Conservation (phyloP, 2,113 vertebrate species). For the Alosa alosa region DNA sequence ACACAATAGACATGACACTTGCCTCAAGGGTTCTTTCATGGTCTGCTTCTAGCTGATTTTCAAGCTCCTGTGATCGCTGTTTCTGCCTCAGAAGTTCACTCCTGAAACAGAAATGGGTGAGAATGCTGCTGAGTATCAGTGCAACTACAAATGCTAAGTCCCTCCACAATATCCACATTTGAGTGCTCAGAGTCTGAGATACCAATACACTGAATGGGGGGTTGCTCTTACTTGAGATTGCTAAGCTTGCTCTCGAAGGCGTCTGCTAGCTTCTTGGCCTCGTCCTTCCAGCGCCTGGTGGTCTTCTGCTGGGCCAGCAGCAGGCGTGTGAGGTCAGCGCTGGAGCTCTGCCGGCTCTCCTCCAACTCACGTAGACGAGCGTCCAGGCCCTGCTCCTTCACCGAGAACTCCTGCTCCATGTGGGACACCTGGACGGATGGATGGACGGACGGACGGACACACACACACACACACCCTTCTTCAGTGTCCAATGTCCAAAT, state of each 20-base stretch:
- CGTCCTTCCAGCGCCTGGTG: slow-evolving; percentile 84
- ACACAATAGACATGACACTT: slow-evolving; percentile 41
- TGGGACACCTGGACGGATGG: slow-evolving; percentile 73
- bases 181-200: too few species aligned
- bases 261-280: slow-evolving; percentile 77
- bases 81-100: slow-evolving; percentile 84
- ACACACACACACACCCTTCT: slow-evolving; percentile 19
- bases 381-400: slow-evolving; percentile 81
- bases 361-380: slow-evolving; percentile 83
- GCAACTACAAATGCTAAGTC: not conserved
- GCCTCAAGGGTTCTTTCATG: slow-evolving; percentile 82
- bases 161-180: not conserved
- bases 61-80: slow-evolving; percentile 78
- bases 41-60: slow-evolving; percentile 78
- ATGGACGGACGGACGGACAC: slow-evolving; percentile 27
- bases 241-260: slow-evolving; percentile 75
- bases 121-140: not conserved
- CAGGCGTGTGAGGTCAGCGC: slow-evolving; percentile 77
- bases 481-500: too few species aligned
- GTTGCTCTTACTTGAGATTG: slow-evolving; percentile 78
- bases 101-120: slow-evolving; percentile 65
- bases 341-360: slow-evolving; percentile 77
- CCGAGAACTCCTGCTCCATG: slow-evolving; percentile 83
- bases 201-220: not conserved
- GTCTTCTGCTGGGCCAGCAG: slow-evolving; percentile 84